Percentiles rank a stretch among this genome's conserved stretches.
Evolutionary conservation across 1,140 invertebrate genomes (phyloP).

Genomic region (Eurytemora carolleeae): DNA sequence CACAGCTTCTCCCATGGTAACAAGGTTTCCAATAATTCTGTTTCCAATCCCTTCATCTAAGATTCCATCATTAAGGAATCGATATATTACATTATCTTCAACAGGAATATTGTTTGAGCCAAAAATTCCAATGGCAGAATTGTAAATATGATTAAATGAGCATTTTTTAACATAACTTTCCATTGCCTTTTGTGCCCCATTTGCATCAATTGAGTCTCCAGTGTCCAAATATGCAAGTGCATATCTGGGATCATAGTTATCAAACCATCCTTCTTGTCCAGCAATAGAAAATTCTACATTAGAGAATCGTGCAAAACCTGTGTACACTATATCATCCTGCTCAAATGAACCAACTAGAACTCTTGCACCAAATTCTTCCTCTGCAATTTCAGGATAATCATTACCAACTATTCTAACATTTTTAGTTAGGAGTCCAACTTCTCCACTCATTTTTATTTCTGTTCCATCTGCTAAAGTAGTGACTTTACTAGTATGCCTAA

Average conservation of each 20-base stretch:
- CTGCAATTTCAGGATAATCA: conserved; percentile 7
- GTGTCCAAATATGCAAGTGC: conserved; percentile 10
- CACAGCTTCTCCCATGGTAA: too few species aligned
- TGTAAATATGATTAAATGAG: conserved; percentile 16
- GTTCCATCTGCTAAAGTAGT: neutral
- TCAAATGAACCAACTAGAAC: conserved; percentile 14
- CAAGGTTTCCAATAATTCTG: conserved; percentile 11
- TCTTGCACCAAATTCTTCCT: conserved; percentile 16
- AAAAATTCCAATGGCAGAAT: conserved; percentile 15
- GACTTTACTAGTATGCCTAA: neutral
- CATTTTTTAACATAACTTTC: conserved; percentile 13
- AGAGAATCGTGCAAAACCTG: conserved; percentile 5
- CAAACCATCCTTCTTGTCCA: conserved; percentile 16
- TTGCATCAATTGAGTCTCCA: neutral
- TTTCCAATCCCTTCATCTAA: conserved; percentile 13
- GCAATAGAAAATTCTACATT: conserved; percentile 15
- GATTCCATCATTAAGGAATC: conserved; percentile 10
- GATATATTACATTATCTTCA: conserved; percentile 15
- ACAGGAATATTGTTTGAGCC: conserved; percentile 7
- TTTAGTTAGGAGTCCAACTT: conserved; percentile 16
- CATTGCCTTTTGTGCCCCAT: neutral
- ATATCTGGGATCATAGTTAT: conserved; percentile 14
- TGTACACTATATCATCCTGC: conserved; percentile 9
- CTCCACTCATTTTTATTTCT: conserved; percentile 9
- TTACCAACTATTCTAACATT: conserved; percentile 17